These are phyloP conservation scores for Macquaria ambigua DNA, from an alignment of 2,113 vertebrate species.

Conservation along the genomic window DNA sequence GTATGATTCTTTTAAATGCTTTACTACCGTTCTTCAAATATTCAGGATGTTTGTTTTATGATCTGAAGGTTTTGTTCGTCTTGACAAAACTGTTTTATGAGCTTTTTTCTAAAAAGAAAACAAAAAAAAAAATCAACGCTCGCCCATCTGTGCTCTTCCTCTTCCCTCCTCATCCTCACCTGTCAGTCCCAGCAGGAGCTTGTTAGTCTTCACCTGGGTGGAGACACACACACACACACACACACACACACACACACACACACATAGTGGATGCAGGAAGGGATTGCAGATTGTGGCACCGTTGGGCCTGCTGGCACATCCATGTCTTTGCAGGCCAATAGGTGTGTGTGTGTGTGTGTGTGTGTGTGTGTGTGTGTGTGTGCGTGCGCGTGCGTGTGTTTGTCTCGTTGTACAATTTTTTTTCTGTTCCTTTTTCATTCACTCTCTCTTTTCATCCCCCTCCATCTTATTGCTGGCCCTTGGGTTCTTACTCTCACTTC, in stretches of 20 bases:
- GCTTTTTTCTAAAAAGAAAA: background rate
- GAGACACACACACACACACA: constrained; percentile 1
- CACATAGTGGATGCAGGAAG: background rate
- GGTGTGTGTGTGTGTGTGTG: too few species aligned
- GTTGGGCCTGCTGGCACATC: background rate
- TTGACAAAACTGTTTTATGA: background rate
- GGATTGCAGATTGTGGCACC: background rate
- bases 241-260: constrained; percentile 6
- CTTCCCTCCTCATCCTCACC: background rate
- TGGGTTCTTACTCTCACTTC: too few species aligned
- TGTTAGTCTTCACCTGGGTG: background rate
- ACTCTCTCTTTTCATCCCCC: background rate
- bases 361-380: too few species aligned
- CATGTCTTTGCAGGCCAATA: background rate
- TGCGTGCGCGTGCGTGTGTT: too few species aligned
- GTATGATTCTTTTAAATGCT: too few species aligned
- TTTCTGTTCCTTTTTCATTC: background rate
- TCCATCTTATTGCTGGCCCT: too few species aligned
- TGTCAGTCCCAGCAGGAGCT: constrained; percentile 4
- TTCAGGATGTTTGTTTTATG: too few species aligned
- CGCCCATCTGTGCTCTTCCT: constrained; percentile 10
- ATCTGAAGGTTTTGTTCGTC: too few species aligned
- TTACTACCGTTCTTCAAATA: too few species aligned
- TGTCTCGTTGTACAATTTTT: background rate
- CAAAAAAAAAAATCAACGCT: background rate